Conservation (phyloP, 1,140 invertebrate genomes). For the Nebria ingens region DNA sequence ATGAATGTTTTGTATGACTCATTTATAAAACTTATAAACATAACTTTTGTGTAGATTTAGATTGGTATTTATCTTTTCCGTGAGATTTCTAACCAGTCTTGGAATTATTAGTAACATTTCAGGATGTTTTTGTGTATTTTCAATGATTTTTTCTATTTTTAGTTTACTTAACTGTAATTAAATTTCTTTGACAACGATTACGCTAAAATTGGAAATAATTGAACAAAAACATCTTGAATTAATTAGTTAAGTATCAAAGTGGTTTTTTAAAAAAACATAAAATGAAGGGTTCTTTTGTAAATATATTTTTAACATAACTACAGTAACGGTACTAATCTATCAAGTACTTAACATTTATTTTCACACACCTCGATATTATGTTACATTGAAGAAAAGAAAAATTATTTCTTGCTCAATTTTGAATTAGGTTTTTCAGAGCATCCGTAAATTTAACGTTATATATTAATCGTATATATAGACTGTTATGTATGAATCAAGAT, state of each 20-base stretch:
- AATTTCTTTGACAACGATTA: no score
- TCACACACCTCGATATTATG: neutral
- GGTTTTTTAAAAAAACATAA: no score
- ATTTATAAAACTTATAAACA: no score
- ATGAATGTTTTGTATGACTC: no score
- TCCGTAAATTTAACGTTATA: neutral
- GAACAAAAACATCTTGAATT: no score
- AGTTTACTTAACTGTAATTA: neutral
- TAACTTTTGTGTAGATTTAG: constrained; percentile 7
- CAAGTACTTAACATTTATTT: constrained; percentile 6
- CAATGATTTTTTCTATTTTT: neutral
- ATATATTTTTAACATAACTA: neutral
- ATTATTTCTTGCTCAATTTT: neutral
- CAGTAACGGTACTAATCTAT: neutral
- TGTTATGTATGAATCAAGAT: neutral
- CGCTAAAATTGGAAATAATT: no score
- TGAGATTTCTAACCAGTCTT: constrained; percentile 8
- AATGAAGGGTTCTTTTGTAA: no score
- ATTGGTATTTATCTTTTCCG: neutral
- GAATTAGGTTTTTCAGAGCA: neutral
- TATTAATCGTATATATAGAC: neutral
- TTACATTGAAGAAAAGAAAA: neutral
- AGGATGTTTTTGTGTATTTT: neutral
- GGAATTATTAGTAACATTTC: neutral
- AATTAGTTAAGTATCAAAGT: no score